Conservation (phyloP, 2,113 vertebrate species). For the Meleagris gallopavo region DNA sequence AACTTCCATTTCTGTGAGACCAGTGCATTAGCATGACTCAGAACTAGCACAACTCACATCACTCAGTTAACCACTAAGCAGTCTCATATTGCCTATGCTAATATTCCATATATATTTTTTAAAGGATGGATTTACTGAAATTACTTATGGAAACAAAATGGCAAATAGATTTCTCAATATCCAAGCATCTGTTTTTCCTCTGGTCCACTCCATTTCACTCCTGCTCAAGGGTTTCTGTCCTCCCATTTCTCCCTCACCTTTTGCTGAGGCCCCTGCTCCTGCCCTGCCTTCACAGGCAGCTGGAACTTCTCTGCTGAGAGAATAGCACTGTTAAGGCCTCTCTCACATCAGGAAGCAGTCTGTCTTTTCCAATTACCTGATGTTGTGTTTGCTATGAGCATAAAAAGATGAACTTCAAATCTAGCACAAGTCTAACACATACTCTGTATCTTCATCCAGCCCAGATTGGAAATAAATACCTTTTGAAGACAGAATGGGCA, state of each 20-base stretch:
- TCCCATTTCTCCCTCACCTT: neutral
- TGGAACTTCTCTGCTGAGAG: neutral
- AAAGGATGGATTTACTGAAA: neutral
- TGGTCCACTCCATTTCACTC: neutral
- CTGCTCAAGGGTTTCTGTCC: neutral
- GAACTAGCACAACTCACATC: neutral
- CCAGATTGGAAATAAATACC: neutral
- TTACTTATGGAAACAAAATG: neutral
- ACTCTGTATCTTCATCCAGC: neutral
- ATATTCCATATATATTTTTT: neutral
- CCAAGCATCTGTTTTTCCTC: neutral
- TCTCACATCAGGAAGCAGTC: neutral
- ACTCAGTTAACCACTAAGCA: neutral
- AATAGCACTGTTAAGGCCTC: neutral
- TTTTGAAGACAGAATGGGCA: neutral
- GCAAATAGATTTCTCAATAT: neutral
- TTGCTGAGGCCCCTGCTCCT: neutral
- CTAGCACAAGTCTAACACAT: neutral
- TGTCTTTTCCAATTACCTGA: neutral
- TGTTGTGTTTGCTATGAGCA: neutral
- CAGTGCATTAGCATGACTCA: neutral
- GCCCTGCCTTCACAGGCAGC: neutral
- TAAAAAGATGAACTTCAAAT: neutral
- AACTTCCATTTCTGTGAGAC: neutral
- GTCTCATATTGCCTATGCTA: neutral